Evolutionary conservation across 2,113 vertebrate species (phyloP).

Genomic region (Neolamprologus ventralis): DNA sequence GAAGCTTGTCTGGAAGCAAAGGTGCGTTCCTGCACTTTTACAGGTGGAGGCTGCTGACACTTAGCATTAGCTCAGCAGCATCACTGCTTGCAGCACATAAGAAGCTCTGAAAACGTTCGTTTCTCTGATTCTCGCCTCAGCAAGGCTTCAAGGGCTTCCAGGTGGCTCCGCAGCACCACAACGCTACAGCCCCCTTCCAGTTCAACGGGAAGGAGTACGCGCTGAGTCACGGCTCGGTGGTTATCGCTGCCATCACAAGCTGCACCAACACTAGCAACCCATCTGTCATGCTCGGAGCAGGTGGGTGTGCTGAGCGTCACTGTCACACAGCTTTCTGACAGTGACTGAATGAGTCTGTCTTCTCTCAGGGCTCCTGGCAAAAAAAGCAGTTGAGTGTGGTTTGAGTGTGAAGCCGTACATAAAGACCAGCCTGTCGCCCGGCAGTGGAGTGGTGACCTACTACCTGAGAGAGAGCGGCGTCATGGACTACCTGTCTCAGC

Average conservation of each 20-base stretch:
- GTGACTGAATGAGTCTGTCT: not conserved
- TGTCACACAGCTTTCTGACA: not conserved
- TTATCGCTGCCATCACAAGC: conserved; percentile 97
- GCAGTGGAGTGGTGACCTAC: conserved; percentile 96
- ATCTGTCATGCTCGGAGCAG: conserved; percentile 96
- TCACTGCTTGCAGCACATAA: not conserved
- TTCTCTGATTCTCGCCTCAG: conserved; percentile 45
- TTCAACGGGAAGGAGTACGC: conserved; percentile 74
- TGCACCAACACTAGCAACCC: conserved; percentile 99
- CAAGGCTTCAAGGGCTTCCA: conserved; percentile 99
- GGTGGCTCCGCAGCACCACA: conserved; percentile 72
- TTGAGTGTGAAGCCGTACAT: conserved; percentile 90
- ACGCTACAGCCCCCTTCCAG: conserved; percentile 69
- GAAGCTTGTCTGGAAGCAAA: conserved; percentile 84
- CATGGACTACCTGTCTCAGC: conserved; percentile 77
- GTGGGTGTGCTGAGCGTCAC: conserved; percentile 47
- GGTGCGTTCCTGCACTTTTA: conserved; percentile 20
- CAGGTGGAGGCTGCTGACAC: not conserved
- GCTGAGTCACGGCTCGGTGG: conserved; percentile 87
- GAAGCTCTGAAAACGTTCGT: accelerated
- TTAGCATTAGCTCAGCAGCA: accelerated
- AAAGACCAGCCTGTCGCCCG: conserved; percentile 96
- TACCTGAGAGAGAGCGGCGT: conserved; percentile 93
- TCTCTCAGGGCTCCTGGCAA: conserved; percentile 84
- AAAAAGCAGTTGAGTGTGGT: conserved; percentile 86